These are phyloP conservation scores for Pelmatolapia mariae DNA, from an alignment of 2,113 vertebrate genomes.

Conservation along the genomic window DNA sequence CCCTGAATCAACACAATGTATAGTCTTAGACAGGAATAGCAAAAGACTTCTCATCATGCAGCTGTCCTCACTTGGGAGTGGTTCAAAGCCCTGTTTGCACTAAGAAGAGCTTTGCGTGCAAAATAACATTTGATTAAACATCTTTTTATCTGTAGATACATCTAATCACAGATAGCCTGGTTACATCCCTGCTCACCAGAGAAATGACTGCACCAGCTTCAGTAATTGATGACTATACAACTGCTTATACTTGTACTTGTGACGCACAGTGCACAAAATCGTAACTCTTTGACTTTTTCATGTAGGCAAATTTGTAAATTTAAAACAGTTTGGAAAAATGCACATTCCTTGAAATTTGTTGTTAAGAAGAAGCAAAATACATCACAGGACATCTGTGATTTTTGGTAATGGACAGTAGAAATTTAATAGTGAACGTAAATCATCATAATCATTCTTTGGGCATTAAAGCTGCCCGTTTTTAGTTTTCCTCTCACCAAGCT, in stretches of 20 bases:
- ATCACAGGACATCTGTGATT: background rate
- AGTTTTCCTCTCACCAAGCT: background rate
- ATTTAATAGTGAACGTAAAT: background rate
- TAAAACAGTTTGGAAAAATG: background rate
- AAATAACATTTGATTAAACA: background rate
- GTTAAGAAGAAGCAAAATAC: background rate
- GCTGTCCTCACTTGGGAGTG: conserved; percentile 53
- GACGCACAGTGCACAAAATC: background rate
- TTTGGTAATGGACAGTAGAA: background rate
- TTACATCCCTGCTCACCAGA: background rate
- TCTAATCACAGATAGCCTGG: background rate
- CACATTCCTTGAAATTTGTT: background rate
- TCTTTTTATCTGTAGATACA: background rate
- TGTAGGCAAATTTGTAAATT: background rate
- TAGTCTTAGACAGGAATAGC: background rate
- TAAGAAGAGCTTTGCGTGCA: conserved; percentile 38
- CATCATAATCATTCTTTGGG: background rate
- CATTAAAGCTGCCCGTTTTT: background rate
- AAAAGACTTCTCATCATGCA: conserved; percentile 13
- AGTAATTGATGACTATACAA: background rate
- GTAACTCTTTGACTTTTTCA: background rate
- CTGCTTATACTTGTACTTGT: background rate
- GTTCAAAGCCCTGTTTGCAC: conserved; percentile 49
- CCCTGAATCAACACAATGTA: conserved; percentile 39
- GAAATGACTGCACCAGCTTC: background rate